Evolutionary conservation across 2,888 invertebrate genomes (phyloP), one percentile per base, ranked within the genome.

Genomic region (Mermis nigrescens): DNA sequence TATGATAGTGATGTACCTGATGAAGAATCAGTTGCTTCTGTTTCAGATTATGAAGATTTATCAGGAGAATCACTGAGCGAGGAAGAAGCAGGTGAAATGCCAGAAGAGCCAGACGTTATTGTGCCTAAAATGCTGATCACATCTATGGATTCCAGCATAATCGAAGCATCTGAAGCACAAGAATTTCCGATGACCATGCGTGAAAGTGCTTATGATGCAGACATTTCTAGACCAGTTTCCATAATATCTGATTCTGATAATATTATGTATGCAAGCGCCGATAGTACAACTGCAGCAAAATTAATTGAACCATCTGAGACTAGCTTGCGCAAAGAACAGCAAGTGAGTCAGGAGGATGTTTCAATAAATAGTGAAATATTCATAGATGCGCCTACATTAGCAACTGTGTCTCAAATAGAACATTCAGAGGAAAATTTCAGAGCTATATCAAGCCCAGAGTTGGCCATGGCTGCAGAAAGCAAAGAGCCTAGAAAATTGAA

Each of bases 1-100:
- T 58, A 58, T 45, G 46, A 46, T 31, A 38, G 31, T 1, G 22
- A 22, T 2, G 38, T 31, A 26, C 24, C 46, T 1, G 59, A 55
- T 19, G 51, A 59, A 2, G 51, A 59, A 2, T 58, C 58, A 27
- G 54, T 58, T 28, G 54, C 24, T 19, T 2, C 24, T 4, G 54
- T 54, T n/a, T 38, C 54, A 29, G 58, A 58, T 31, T 58, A 53
- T 46, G 58, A 58, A 31, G 58, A 58, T 54, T 19, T 52, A 22
- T 22, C n/a, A 22, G 55, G 7, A 32, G 55, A 55, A 31, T n/a
- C n/a, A n/a, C 4, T 7, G 28, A 3, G 7, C 4, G 57, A 57
- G 12, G 57, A 57, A 27, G 57, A 57, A 3, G 27, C 3, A 3
- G 27, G 4, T 57, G 46, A 57, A 46, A 46, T 7, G 26, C 3